Evolutionary conservation across 92 coral and sea anemone species (phyloP).

Genomic region (Actinostola sp.): DNA sequence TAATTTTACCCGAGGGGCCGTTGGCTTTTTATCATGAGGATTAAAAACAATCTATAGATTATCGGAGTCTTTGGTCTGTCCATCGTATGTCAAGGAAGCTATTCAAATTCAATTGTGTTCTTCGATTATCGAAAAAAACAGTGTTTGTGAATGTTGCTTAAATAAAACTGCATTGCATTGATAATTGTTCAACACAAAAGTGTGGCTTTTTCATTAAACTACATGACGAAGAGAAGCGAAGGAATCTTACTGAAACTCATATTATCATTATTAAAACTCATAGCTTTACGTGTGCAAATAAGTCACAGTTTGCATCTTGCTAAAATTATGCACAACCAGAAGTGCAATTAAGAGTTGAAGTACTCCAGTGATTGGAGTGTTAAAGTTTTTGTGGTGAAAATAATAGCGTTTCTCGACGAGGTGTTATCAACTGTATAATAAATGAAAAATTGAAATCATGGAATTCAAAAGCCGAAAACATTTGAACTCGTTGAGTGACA

Average conservation of each 20-base stretch:
- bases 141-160: background rate
- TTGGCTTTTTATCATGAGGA: background rate
- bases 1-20: too few species aligned
- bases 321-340: too few species aligned
- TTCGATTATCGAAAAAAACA: background rate
- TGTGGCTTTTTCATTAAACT: too few species aligned
- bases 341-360: background rate
- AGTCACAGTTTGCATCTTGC: too few species aligned
- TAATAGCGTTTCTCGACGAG: background rate
- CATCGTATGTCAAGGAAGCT: background rate
- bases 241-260: too few species aligned
- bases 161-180: background rate
- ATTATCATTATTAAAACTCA: too few species aligned
- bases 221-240: too few species aligned
- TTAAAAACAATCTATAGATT: background rate
- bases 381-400: background rate
- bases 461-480: background rate
- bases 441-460: background rate
- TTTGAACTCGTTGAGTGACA: background rate
- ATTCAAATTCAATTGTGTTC: background rate
- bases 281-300: too few species aligned
- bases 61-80: too few species aligned
- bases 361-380: background rate
- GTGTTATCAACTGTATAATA: background rate
- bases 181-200: too few species aligned